These are phyloP conservation scores for Caenorhabditis imperialis DNA, from an alignment of 2,888 invertebrate species.

Conservation along the genomic window DNA sequence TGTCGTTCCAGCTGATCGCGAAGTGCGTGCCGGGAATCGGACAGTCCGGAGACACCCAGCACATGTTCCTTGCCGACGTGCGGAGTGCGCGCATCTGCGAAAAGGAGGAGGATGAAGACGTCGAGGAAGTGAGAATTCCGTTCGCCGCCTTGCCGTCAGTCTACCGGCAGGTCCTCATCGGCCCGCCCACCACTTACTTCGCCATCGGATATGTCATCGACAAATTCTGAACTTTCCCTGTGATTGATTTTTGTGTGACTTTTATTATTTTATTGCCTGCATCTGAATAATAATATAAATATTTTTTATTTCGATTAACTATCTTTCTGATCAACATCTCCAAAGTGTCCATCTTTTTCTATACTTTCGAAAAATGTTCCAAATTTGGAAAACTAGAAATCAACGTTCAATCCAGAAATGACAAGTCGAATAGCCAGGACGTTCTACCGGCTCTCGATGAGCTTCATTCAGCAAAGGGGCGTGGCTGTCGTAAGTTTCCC, in stretches of 20 bases:
- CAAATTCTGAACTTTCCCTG: slow-evolving; percentile 14
- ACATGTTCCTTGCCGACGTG: slow-evolving; percentile 21
- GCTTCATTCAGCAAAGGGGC: neutral
- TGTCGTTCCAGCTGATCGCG: neutral
- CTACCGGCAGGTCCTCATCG: slow-evolving; percentile 24
- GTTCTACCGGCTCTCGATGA: neutral
- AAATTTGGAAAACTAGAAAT: neutral
- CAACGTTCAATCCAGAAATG: slow-evolving; percentile 7
- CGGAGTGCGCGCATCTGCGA: slow-evolving; percentile 18
- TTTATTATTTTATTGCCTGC: too few species aligned
- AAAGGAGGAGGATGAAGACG: slow-evolving; percentile 34
- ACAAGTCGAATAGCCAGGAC: slow-evolving; percentile 1
- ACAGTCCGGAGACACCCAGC: slow-evolving; percentile 50
- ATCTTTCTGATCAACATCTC: too few species aligned
- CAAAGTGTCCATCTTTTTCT: too few species aligned
- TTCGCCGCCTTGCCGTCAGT: slow-evolving; percentile 30
- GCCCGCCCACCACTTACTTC: slow-evolving; percentile 48
- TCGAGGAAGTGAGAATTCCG: slow-evolving; percentile 23
- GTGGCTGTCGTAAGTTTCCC: neutral
- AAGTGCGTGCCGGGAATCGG: slow-evolving; percentile 47
- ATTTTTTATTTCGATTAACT: too few species aligned
- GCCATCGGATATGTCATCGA: slow-evolving; percentile 48
- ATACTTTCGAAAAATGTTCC: too few species aligned
- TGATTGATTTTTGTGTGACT: neutral
- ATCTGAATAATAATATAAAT: too few species aligned